Conservation (phyloP, 2,113 vertebrate genomes). For the Myrmecophaga tridactyla region DNA sequence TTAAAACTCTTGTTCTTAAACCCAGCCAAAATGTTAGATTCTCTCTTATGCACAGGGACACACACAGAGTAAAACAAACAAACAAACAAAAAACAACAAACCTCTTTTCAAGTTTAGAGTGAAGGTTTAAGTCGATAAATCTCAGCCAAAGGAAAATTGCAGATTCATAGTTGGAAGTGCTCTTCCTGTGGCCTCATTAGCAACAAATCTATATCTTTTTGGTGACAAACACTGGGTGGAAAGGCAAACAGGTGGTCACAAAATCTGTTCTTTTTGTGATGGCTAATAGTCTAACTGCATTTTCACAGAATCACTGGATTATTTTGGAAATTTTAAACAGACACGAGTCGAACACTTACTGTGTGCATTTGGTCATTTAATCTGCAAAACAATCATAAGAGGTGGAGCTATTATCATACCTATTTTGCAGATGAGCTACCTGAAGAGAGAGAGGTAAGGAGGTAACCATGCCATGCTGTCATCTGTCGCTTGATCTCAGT, state of each 20-base stretch:
- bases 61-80: background rate
- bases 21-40: background rate
- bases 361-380: background rate
- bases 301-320: background rate
- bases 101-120: background rate
- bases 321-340: background rate
- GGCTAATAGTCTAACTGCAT: background rate
- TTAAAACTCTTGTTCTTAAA: slow-evolving; percentile 40
- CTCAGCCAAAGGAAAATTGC: background rate
- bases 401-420: background rate
- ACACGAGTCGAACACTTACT: background rate
- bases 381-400: background rate
- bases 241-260: background rate
- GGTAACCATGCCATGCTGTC: background rate
- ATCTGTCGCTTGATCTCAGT: background rate
- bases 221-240: background rate
- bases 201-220: background rate
- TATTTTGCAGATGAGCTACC: background rate
- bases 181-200: background rate
- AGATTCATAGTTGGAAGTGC: background rate
- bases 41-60: background rate
- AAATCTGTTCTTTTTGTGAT: background rate
- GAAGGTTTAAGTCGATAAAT: background rate
- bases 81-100: no score
- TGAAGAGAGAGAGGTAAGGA: background rate